Evolutionary conservation across 2,888 invertebrate species (phyloP).

Genomic region (Tenthredo notha): DNA sequence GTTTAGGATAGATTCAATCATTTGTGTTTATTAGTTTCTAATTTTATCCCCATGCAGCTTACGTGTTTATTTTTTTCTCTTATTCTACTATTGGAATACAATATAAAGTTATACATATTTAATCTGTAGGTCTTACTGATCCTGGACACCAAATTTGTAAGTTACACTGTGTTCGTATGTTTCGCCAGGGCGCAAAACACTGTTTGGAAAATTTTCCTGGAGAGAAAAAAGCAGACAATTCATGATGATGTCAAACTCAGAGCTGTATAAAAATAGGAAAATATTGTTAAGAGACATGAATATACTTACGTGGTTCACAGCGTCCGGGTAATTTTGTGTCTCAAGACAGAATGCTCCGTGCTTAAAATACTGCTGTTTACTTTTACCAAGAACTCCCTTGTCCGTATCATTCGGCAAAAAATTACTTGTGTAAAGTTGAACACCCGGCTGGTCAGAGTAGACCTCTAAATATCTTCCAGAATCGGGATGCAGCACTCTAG

Average conservation of each 20-base stretch:
- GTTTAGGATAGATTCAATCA: neutral
- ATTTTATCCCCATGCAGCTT: neutral
- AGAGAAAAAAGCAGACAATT: slow-evolving; percentile 67
- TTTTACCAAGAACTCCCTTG: slow-evolving; percentile 84
- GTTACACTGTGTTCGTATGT: slow-evolving; percentile 86
- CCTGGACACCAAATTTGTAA: slow-evolving; percentile 85
- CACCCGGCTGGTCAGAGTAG: slow-evolving; percentile 92
- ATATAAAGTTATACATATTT: neutral
- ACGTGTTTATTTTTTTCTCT: neutral
- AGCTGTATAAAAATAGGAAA: slow-evolving; percentile 18
- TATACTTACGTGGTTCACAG: slow-evolving; percentile 88
- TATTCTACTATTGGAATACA: neutral
- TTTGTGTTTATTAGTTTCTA: neutral
- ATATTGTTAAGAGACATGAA: neutral
- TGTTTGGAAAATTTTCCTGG: slow-evolving; percentile 88
- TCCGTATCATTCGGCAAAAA: slow-evolving; percentile 83
- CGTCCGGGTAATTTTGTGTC: slow-evolving; percentile 96
- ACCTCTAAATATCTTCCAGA: slow-evolving; percentile 89
- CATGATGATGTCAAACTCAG: neutral
- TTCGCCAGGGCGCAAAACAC: slow-evolving; percentile 86
- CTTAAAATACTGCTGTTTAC: slow-evolving; percentile 84
- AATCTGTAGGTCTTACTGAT: neutral
- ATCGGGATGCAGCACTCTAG: slow-evolving; percentile 84
- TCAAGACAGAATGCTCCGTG: slow-evolving; percentile 93
- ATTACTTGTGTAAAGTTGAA: slow-evolving; percentile 94